Base-by-base conservation (phyloP, 2,888 invertebrate genomes). In the Drosophila prostipennis region DNA sequence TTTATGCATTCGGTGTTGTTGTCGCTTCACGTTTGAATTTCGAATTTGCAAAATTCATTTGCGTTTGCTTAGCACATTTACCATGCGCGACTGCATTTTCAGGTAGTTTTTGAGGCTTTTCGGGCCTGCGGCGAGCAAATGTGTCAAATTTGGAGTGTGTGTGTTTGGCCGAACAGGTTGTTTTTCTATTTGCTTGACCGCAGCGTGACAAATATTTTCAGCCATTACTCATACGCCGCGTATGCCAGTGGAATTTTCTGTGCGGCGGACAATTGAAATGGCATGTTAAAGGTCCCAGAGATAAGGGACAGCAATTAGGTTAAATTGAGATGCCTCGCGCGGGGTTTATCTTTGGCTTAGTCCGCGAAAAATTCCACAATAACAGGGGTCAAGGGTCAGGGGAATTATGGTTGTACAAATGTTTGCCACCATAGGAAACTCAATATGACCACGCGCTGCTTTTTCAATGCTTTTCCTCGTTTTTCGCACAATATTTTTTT, bases 1-100 rank as follows among this genome's bases (percentile, higher is more conserved):
- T 73, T 74, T 74, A 60, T 71, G 52, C 72, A 68, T 70, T 65
- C 61, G 42, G 32, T 54, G 42, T 37, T 52, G 53, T 74, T 79
- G 82, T 84, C 75, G 75, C 65, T 80, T 75, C 69, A 74, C 56
- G 61, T 83, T 79, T 79, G 60, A 72, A 81, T 84, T 46, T 82
- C 58, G 64, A 84, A 81, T 87, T 76, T 87, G 87, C 76, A 76
- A 85, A 60, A 87, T 82, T 87, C 63, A 77, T 85, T 86, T 75
- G 83, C 75, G 74, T 87, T 84, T 82, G 72, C 53, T 87, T 87
- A 82, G 83, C 86, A 77, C 80, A 79, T 85, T 84, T 85, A 79
- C 74, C 64, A 79, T 60, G 46, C 26, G 73, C 71, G 79, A 81
- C 68, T 79, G 81, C 54, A 63, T 70, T 69, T 65, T 74, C 52